These are phyloP conservation scores for Gorsachius goisagi DNA, from an alignment of 2,113 vertebrate species.

Conservation along the genomic window DNA sequence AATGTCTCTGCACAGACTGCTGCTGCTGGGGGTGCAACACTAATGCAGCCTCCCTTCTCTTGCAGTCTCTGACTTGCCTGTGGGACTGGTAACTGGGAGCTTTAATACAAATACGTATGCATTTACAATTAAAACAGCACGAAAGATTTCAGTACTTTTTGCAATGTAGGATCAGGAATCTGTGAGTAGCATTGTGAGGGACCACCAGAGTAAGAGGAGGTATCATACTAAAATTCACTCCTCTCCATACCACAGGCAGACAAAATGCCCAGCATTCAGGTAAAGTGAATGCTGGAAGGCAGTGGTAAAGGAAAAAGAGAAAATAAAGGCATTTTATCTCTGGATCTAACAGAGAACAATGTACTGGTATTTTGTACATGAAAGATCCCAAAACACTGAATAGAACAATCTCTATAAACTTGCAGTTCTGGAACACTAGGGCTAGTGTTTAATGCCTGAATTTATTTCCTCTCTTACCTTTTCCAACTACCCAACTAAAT, in stretches of 20 bases:
- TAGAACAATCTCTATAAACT: neutral
- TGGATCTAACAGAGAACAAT: neutral
- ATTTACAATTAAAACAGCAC: slow-evolving; percentile 28
- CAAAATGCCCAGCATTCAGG: neutral
- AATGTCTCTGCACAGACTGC: neutral
- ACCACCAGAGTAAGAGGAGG: neutral
- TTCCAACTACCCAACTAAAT: neutral
- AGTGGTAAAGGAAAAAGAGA: neutral
- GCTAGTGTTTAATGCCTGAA: neutral
- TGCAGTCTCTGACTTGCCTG: neutral
- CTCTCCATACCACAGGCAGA: neutral
- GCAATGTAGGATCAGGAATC: neutral
- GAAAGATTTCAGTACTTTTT: neutral
- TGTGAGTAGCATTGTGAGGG: neutral
- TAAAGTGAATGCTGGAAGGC: neutral
- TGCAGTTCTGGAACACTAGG: neutral
- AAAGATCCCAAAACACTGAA: neutral
- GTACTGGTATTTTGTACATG: neutral
- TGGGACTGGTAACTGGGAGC: neutral
- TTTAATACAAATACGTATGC: neutral
- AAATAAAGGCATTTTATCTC: neutral
- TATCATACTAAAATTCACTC: neutral
- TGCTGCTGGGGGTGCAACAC: neutral
- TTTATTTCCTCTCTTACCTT: neutral
- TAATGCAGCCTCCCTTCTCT: neutral